Evolutionary conservation across 1,140 invertebrate genomes (phyloP).

Genomic region (Dreissena polymorpha): DNA sequence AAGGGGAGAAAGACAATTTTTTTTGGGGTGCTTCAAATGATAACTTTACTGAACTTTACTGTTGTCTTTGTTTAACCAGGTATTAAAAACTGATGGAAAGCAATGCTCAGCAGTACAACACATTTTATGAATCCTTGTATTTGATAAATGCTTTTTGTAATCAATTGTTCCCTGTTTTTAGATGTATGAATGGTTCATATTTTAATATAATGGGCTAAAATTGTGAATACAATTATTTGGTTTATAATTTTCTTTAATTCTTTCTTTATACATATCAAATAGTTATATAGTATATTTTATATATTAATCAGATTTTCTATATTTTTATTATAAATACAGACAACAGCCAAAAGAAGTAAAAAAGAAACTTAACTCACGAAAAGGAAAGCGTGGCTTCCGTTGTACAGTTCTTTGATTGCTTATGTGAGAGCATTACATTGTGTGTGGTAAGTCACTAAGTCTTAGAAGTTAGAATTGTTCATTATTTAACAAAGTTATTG

Average conservation of each 20-base stretch:
- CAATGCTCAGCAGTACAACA: no score
- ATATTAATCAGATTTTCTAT: conserved; percentile 12
- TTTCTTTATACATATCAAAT: conserved; percentile 5
- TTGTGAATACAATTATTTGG: conserved; percentile 19
- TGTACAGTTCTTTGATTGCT: conserved; percentile 57
- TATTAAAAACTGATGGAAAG: no score
- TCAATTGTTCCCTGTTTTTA: not conserved
- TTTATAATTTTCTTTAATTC: conserved; percentile 40
- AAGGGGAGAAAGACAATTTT: no score
- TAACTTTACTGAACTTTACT: no score
- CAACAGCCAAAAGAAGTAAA: conserved; percentile 63
- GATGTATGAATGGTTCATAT: not conserved
- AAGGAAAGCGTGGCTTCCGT: conserved; percentile 53
- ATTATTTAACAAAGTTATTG: no score
- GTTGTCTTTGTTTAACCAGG: no score
- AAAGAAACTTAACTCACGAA: conserved; percentile 55
- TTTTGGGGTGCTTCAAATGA: no score
- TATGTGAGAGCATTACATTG: not conserved
- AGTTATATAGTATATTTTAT: not conserved
- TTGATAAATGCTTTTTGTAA: not conserved
- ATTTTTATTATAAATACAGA: no score
- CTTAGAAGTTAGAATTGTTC: no score
- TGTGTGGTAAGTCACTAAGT: no score
- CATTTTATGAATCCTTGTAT: not conserved
- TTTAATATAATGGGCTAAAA: conserved; percentile 17